Base-by-base conservation (phyloP, 2,113 vertebrate genomes). In the Strix aluco region DNA sequence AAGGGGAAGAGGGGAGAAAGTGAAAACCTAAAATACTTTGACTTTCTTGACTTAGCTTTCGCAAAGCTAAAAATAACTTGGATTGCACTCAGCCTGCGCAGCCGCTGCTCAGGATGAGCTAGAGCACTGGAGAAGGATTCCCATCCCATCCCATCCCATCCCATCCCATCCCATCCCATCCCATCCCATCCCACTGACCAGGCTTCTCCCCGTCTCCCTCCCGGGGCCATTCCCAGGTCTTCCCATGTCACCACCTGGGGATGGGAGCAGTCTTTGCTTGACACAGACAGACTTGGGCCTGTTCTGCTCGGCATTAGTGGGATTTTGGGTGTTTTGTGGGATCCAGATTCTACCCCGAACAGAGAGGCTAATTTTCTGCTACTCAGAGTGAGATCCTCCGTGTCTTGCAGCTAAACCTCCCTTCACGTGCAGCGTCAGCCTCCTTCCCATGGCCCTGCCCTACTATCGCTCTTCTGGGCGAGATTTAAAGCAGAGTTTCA, bases 361-460 rank as follows among this genome's bases (percentile, higher is more conserved):
- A 71, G 27, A 42, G 61, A 74, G 12, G 27, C 6, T 40, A 5
- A 13, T 23, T 42, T 55, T 52, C 86, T 52, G 40, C 38, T 36
- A 0, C n/a, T 54, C 70, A 0, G 1, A 29, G 63, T 2, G 36
- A 47, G n/a, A 18, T 8, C 10, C 46, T 20, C 72, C 11, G 62
- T 15, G 86, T 1, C 61, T 40, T 30, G 57, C 27, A 9, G 71
- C 36, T 26, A 22, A n/a, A 63, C 1, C 42, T 46, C 29, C 38
- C 80, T 18, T 9, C 19, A 6, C 0, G 1, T 17, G 23, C 61
- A 12, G 51, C 2, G 4, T 42, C 42, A 22, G 47, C 38, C 32
- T 63, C 69, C 34, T 61, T 21, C 57, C 54, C 12, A 0, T 13
- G n/a, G 38, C n/a, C 49, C 1, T 0, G 32, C 61, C 55, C 61